phyloP scores from a whole-genome alignment of 2,797 vertebrate species.

The Octomys mimax region DNA sequence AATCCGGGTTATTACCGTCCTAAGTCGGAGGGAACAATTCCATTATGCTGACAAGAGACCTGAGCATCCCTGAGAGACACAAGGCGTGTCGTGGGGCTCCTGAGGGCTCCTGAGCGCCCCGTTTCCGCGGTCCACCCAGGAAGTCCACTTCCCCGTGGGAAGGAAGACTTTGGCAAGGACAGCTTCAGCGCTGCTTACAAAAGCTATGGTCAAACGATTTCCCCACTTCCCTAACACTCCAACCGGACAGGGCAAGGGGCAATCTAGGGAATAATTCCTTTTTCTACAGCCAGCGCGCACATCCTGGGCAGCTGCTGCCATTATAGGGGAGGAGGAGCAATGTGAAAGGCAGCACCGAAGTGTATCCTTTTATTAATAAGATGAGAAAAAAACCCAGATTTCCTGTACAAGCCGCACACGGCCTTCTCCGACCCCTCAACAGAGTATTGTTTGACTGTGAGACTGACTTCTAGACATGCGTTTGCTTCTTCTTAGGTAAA shows the following conservation, averaged over 20 bases:
- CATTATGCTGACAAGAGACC: neutral
- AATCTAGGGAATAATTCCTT: slow-evolving; percentile 9
- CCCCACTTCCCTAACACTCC: slow-evolving; percentile 35
- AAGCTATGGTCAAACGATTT: slow-evolving; percentile 27
- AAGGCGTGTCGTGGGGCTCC: slow-evolving; percentile 9
- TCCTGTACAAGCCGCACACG: neutral
- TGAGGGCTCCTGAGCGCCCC: neutral
- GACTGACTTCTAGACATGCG: neutral
- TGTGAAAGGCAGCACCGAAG: neutral
- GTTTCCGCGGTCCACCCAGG: neutral
- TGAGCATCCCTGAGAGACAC: neutral
- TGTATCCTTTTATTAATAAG: slow-evolving; percentile 25
- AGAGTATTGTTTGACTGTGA: neutral
- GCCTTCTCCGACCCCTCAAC: neutral
- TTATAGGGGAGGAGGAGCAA: neutral
- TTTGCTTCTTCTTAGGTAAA: neutral
- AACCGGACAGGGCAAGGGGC: neutral
- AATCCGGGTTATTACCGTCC: neutral
- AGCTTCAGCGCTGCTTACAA: neutral
- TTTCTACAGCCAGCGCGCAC: neutral
- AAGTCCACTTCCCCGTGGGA: neutral
- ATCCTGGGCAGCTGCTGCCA: neutral
- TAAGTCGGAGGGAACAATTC: slow-evolving; percentile 4
- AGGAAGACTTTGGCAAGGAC: neutral
- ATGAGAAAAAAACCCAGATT: slow-evolving; percentile 37